Base-by-base conservation (phyloP, 2,113 vertebrate genomes). In the Hippocampus zosterae region DNA sequence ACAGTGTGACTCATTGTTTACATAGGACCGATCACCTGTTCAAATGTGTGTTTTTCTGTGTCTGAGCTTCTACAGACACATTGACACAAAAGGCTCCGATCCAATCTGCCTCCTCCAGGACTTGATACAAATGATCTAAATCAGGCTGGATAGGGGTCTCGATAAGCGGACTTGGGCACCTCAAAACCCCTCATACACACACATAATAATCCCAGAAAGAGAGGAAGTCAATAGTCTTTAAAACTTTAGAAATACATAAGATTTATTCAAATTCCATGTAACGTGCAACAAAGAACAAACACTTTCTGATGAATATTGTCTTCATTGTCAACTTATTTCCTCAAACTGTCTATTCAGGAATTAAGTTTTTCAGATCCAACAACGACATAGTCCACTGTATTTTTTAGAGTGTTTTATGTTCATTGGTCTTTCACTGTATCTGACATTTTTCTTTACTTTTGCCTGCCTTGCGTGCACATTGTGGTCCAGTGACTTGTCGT, bases 401-500 rank as follows among this genome's bases (percentile, higher is more conserved):
- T 57, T 57, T 44, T 44, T 3, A 56, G n/a, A 57, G 25, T 60
- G 41, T 65, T 25, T 65, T 60, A 29, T 71, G 19, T 46, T 10
- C 19, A 40, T 68, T 55, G 68, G 63, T 60, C 65, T 53, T 18
- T 91, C 84, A 91, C 71, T 91, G 91, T 70, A 92, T 90, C 41
- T 77, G 81, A 57, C 91, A 92, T 70, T 76, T 91, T 13, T 87
- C 88, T 63, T 76, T 64, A 3, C 69, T 53, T 78, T 79, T 91
- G 16, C 68, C 53, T 3, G 78, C 16, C 50, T 89, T 89, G 8
- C 67, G 75, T 25, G 77, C 53, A 1, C 62, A 37, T 0, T 84
- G 80, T 10, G 88, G 81, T 18, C 88, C 87, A 21, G 90, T 84
- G 1, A 92, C 88, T 23, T 90, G 86, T 27, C 87, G 82, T 25